These are phyloP conservation scores for Macroteleia sp. DNA, from an alignment of 2,888 invertebrate genomes.

Conservation along the genomic window DNA sequence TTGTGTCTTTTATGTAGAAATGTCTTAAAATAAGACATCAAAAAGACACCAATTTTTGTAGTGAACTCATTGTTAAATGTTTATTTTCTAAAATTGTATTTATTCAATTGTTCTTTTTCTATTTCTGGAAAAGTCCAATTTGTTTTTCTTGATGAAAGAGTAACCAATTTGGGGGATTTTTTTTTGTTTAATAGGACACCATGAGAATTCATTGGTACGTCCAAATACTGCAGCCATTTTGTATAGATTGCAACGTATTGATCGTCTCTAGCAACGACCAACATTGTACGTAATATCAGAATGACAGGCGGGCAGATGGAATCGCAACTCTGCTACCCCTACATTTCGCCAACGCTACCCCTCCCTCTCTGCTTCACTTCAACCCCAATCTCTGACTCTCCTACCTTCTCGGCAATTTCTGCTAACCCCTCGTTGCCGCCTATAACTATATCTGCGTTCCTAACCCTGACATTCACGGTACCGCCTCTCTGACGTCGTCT, in stretches of 20 bases:
- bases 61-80: no score
- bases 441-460: slow-evolving; percentile 84
- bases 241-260: slow-evolving; percentile 84
- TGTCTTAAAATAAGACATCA: no score
- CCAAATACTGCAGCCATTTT: slow-evolving; percentile 82
- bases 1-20: no score
- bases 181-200: no score
- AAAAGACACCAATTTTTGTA: no score
- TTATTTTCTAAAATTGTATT: no score
- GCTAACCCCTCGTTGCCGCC: slow-evolving; percentile 78
- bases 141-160: no score
- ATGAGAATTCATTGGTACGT: slow-evolving; percentile 57
- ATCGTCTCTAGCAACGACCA: slow-evolving; percentile 80
- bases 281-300: slow-evolving; percentile 78
- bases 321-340: slow-evolving; percentile 80
- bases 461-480: slow-evolving; percentile 69
- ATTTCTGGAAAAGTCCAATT: no score
- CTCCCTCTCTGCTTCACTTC: slow-evolving; percentile 76
- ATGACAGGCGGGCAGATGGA: slow-evolving; percentile 85
- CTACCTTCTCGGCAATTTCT: slow-evolving; percentile 67
- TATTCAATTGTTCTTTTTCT: no score
- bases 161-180: no score
- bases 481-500: slow-evolving; percentile 58
- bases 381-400: slow-evolving; percentile 69
- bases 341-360: slow-evolving; percentile 73